phyloP scores from a whole-genome alignment of 2,888 invertebrate species.

The Sipunculus nudus region DNA sequence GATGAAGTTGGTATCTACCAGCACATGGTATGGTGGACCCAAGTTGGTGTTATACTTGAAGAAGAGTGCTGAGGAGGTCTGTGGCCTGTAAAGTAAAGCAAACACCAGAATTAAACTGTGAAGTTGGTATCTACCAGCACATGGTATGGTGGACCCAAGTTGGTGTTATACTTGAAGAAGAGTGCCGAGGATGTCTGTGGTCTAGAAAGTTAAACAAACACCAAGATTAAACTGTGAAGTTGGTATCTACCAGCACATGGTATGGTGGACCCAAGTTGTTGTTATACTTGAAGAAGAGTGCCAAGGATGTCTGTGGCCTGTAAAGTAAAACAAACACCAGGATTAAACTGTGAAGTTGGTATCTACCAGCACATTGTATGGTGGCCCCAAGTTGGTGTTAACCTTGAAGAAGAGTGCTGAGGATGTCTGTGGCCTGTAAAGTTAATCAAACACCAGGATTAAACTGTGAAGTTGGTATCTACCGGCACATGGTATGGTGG shows the following conservation, averaged over 20 bases:
- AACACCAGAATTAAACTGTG: slow-evolving; percentile 62
- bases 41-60: slow-evolving; percentile 98
- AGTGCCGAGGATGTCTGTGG: slow-evolving; percentile 80
- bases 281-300: slow-evolving; percentile 97
- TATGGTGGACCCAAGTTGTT: slow-evolving; percentile 98
- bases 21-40: slow-evolving; percentile 96
- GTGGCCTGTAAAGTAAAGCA: slow-evolving; percentile 51
- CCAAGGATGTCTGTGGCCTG: slow-evolving; percentile 75
- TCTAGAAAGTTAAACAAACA: slow-evolving; percentile 41
- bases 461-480: no score
- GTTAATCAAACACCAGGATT: not conserved
- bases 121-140: slow-evolving; percentile 97
- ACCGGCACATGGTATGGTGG: no score
- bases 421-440: slow-evolving; percentile 68
- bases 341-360: slow-evolving; percentile 92
- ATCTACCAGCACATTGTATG: slow-evolving; percentile 94
- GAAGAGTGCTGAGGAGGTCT: slow-evolving; percentile 85
- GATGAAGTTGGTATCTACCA: slow-evolving; percentile 97
- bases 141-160: slow-evolving; percentile 97
- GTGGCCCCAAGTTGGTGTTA: slow-evolving; percentile 97
- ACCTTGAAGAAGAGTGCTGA: slow-evolving; percentile 97
- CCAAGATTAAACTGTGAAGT: slow-evolving; percentile 82
- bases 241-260: slow-evolving; percentile 95
- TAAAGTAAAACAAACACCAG: slow-evolving; percentile 17
- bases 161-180: slow-evolving; percentile 97